A percentile compares a stretch with the other conserved stretches of the same genome.
phyloP scores from a whole-genome alignment of 1,140 invertebrate species.

The Delia radicum region DNA sequence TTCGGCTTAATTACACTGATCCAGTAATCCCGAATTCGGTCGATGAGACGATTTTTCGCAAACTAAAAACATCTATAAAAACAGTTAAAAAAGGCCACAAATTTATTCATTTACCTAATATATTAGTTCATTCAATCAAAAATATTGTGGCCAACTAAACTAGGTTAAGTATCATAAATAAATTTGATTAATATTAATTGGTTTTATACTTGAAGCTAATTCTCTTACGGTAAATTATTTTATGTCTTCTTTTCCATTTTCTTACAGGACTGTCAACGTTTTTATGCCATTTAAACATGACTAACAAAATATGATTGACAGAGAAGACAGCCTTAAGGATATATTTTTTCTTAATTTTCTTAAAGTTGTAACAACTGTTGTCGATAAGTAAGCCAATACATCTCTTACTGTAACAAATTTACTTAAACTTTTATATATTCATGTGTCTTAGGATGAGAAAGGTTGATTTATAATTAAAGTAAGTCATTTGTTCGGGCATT shows the following conservation, averaged over 20 bases:
- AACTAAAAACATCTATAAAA: no score
- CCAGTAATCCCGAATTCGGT: neutral
- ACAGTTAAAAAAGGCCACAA: no score
- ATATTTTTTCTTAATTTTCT: neutral
- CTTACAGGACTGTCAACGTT: neutral
- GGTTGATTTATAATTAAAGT: no score
- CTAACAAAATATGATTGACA: neutral
- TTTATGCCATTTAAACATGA: neutral
- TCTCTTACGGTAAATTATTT: neutral
- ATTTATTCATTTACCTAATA: no score
- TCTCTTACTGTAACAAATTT: no score
- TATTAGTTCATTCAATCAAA: no score
- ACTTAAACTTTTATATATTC: no score
- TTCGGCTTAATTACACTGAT: neutral
- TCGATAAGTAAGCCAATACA: no score
- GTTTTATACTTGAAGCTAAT: slow-evolving; percentile 13
- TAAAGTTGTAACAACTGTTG: neutral
- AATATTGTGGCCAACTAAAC: neutral
- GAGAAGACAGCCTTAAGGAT: neutral
- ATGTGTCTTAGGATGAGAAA: no score
- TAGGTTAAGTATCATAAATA: slow-evolving; percentile 31
- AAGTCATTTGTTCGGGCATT: no score
- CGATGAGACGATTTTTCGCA: neutral
- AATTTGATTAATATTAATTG: slow-evolving; percentile 31
- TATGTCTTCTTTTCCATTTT: no score